Conservation (phyloP, 1,140 invertebrate species). For the Tetragnatha versicolor region DNA sequence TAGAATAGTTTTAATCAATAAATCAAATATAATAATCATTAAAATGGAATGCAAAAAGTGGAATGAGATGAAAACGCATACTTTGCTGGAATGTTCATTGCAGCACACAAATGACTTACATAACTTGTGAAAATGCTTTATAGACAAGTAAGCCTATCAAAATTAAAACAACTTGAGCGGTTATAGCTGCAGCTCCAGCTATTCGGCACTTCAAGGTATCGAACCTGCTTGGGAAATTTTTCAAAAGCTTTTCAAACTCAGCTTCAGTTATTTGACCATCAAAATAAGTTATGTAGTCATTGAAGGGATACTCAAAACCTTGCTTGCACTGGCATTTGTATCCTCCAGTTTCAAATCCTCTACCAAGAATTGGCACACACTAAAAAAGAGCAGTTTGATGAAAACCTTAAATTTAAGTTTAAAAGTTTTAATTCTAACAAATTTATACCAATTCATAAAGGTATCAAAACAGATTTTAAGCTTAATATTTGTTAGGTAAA, state of each 20-base stretch:
- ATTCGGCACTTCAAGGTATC: constrained; percentile 79
- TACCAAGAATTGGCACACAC: constrained; percentile 92
- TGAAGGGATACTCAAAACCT: constrained; percentile 96
- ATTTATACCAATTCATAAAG: too few species aligned
- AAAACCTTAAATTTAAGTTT: too few species aligned
- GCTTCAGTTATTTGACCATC: constrained; percentile 95
- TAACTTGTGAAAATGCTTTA: neutral
- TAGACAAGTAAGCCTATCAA: constrained; percentile 28
- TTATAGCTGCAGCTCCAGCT: constrained; percentile 67
- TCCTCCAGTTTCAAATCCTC: constrained; percentile 90
- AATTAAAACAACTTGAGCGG: constrained; percentile 13
- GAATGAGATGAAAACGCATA: too few species aligned
- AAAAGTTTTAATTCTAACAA: too few species aligned
- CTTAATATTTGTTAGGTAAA: too few species aligned
- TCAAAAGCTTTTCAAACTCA: constrained; percentile 87
- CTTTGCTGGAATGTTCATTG: too few species aligned
- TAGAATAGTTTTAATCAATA: neutral
- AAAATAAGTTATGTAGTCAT: constrained; percentile 92
- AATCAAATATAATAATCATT: neutral
- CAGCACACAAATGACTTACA: too few species aligned
- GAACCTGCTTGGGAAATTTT: constrained; percentile 68
- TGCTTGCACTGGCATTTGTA: constrained; percentile 98
- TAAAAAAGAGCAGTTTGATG: constrained; percentile 64
- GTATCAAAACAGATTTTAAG: too few species aligned
- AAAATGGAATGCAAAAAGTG: too few species aligned